A percentile compares a stretch with the other conserved stretches of the same genome.
Conservation (phyloP, 23 tunicate species). For the Styela plicata region DNA sequence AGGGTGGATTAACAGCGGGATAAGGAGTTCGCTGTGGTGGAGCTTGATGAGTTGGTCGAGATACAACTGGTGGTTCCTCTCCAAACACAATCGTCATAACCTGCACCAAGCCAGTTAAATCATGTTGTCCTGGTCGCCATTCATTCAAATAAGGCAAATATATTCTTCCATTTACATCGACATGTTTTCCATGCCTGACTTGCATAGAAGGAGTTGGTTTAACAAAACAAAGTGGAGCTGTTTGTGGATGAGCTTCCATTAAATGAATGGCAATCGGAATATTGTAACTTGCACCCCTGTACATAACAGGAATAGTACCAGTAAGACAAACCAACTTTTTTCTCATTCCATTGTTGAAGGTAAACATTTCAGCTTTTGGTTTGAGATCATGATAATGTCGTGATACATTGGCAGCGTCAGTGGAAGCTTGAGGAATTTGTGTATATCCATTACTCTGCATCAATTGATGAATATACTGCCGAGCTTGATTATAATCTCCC, state of each 20-base stretch:
- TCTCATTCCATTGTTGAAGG: slow-evolving; percentile 67
- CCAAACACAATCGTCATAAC: slow-evolving; percentile 76
- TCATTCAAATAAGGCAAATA: slow-evolving; percentile 94
- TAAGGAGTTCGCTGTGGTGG: slow-evolving; percentile 49
- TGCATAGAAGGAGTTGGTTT: slow-evolving; percentile 92
- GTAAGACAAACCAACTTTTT: slow-evolving; percentile 50
- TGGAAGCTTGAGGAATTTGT: background rate
- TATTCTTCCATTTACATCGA: slow-evolving; percentile 87
- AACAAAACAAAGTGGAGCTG: slow-evolving; percentile 88
- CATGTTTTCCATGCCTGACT: slow-evolving; percentile 95
- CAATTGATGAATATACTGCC: background rate
- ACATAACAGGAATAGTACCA: slow-evolving; percentile 93
- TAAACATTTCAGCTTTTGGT: slow-evolving; percentile 58
- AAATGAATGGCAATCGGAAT: slow-evolving; percentile 92
- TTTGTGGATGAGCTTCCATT: slow-evolving; percentile 71
- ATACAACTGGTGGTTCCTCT: slow-evolving; percentile 78
- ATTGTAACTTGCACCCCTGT: slow-evolving; percentile 76
- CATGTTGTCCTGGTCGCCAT: slow-evolving; percentile 57
- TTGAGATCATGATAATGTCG: slow-evolving; percentile 41
- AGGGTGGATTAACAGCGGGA: slow-evolving; percentile 25
- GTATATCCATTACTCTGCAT: slow-evolving; percentile 4
- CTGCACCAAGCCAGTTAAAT: slow-evolving; percentile 67
- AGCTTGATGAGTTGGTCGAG: slow-evolving; percentile 45
- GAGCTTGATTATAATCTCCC: background rate
- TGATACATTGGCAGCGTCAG: slow-evolving; percentile 1